These are phyloP conservation scores for Synodontis membranacea DNA, from an alignment of 2,113 vertebrate species.

Conservation along the genomic window DNA sequence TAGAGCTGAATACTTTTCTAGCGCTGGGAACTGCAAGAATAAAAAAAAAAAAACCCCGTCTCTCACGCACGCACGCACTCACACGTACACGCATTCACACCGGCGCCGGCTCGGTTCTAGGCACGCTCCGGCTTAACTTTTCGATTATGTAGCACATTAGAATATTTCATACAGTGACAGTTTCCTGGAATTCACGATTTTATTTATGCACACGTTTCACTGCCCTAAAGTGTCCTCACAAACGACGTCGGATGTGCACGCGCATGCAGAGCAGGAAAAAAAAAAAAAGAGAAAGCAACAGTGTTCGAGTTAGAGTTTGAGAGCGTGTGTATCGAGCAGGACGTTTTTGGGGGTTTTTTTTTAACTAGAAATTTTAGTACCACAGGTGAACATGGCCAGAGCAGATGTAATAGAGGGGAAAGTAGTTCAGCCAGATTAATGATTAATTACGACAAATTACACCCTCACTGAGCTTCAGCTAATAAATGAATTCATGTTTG, in stretches of 20 bases:
- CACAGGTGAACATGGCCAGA: too few relatives aligned
- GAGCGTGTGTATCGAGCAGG: background rate
- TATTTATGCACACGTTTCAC: background rate
- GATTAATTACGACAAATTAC: background rate
- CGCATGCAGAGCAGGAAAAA: background rate
- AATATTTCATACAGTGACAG: conserved; percentile 1
- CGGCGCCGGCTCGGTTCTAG: background rate
- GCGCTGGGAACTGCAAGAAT: background rate
- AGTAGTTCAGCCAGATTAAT: too few relatives aligned
- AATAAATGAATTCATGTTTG: background rate
- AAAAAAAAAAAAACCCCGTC: background rate
- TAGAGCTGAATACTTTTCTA: background rate
- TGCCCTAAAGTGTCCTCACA: background rate
- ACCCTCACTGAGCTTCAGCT: background rate
- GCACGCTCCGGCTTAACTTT: background rate
- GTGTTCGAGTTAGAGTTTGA: background rate
- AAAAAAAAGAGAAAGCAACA: accelerated
- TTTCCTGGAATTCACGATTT: background rate
- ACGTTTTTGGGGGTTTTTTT: too few relatives aligned
- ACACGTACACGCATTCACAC: background rate
- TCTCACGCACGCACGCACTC: background rate
- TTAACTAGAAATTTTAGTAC: background rate
- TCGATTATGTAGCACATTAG: background rate
- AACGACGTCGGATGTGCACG: background rate
- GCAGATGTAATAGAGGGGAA: too few relatives aligned